Evolutionary conservation across 2,888 invertebrate species (phyloP).

Genomic region (Parascotia fuliginaria): DNA sequence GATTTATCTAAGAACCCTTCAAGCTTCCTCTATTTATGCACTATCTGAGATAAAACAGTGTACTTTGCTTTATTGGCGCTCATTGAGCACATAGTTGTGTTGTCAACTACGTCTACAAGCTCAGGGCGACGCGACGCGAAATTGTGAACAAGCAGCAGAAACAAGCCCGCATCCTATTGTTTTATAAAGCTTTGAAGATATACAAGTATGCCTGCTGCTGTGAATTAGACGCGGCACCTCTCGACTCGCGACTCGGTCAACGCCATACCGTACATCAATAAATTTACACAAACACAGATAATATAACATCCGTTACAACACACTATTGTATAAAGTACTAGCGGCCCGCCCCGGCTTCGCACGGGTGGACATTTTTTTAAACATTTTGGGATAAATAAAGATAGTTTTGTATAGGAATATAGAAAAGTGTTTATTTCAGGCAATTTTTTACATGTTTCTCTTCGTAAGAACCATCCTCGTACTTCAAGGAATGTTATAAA

Average conservation of each 20-base stretch:
- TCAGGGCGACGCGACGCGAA: conserved; percentile 52
- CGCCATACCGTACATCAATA: conserved; percentile 14
- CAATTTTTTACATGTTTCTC: no score
- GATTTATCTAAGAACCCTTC: neutral
- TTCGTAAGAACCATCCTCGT: no score
- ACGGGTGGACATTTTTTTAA: no score
- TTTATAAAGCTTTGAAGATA: conserved; percentile 61
- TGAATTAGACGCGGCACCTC: conserved; percentile 44
- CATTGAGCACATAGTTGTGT: conserved; percentile 63
- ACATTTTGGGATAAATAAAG: no score
- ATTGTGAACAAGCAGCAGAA: conserved; percentile 51
- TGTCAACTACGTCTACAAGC: conserved; percentile 58
- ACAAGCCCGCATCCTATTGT: conserved; percentile 74
- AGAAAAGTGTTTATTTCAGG: no score
- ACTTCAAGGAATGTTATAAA: no score
- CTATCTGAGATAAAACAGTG: conserved; percentile 20
- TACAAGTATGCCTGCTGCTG: conserved; percentile 42
- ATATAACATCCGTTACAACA: conserved; percentile 1
- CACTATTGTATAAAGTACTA: no score
- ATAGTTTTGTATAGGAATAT: no score
- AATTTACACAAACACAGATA: conserved; percentile 10
- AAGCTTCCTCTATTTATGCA: conserved; percentile 14
- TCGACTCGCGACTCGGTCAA: conserved; percentile 30
- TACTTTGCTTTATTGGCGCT: conserved; percentile 40
- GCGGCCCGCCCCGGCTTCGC: no score